Conservation (phyloP, 2,113 vertebrate species). For the Zosterops lateralis region DNA sequence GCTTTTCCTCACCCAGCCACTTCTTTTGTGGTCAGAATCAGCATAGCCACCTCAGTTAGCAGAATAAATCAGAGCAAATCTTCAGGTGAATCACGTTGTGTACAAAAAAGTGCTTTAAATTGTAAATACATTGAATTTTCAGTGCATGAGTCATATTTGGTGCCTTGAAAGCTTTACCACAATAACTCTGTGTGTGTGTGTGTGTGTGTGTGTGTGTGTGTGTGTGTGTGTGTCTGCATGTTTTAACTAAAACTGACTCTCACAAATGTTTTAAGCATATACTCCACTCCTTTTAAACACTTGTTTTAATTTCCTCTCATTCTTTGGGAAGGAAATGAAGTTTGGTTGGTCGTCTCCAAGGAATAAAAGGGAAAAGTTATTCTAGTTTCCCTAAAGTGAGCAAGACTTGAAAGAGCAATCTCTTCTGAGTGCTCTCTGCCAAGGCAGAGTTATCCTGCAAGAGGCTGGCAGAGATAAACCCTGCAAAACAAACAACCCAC, state of each 20-base stretch:
- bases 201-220: too few relatives aligned
- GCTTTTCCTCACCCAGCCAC: background rate
- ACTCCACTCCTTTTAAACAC: background rate
- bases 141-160: background rate
- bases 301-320: slow-evolving; percentile 21
- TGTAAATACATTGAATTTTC: background rate
- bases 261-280: background rate
- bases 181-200: background rate
- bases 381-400: slow-evolving; percentile 82
- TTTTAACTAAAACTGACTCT: background rate
- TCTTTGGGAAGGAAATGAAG: slow-evolving; percentile 69
- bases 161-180: background rate
- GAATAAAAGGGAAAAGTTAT: slow-evolving; percentile 76
- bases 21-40: background rate
- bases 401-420: slow-evolving; percentile 83
- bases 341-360: slow-evolving; percentile 73
- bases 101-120: background rate
- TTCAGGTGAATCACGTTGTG: background rate
- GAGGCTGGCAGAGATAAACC: slow-evolving; percentile 26
- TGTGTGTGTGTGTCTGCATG: too few relatives aligned
- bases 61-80: background rate
- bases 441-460: slow-evolving; percentile 58
- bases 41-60: background rate
- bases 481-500: background rate
- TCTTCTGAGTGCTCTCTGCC: slow-evolving; percentile 89